phyloP scores from a whole-genome alignment of 2,888 invertebrate species.

The Netelia inedita region DNA sequence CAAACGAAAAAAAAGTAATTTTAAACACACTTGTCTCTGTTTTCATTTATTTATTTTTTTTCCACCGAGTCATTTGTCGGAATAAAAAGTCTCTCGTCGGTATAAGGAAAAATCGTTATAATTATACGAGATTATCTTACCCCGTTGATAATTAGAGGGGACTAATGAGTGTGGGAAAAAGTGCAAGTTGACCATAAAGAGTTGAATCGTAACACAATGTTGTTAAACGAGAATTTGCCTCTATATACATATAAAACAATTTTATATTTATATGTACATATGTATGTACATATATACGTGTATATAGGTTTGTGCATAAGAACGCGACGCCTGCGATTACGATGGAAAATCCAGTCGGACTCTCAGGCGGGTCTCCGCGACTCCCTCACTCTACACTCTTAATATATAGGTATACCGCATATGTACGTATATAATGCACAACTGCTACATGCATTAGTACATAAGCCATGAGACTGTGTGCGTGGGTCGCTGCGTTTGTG shows the following conservation, averaged over 20 bases:
- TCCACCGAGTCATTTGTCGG: background rate
- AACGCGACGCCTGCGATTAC: constrained; percentile 31
- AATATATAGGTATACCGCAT: too few species aligned
- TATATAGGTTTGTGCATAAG: background rate
- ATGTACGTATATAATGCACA: constrained; percentile 5
- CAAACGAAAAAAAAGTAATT: background rate
- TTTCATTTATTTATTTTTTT: too few species aligned
- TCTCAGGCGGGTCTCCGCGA: constrained; percentile 48
- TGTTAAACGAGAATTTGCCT: constrained; percentile 22
- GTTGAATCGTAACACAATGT: constrained; percentile 50
- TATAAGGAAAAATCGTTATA: background rate
- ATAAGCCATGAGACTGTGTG: constrained; percentile 31
- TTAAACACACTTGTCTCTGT: too few species aligned
- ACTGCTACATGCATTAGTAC: constrained; percentile 19
- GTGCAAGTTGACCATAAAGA: constrained; percentile 19
- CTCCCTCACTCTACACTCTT: constrained; percentile 25
- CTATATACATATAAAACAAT: background rate
- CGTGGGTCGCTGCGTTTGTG: constrained; percentile 43
- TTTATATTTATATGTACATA: background rate
- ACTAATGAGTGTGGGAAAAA: constrained; percentile 50
- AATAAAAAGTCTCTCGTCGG: background rate
- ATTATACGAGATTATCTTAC: background rate
- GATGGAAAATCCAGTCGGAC: constrained; percentile 61
- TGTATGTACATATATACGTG: constrained; percentile 9
- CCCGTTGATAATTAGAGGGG: constrained; percentile 45